Base-by-base conservation (phyloP, 2,113 vertebrate species). In the Hymenochirus boettgeri region DNA sequence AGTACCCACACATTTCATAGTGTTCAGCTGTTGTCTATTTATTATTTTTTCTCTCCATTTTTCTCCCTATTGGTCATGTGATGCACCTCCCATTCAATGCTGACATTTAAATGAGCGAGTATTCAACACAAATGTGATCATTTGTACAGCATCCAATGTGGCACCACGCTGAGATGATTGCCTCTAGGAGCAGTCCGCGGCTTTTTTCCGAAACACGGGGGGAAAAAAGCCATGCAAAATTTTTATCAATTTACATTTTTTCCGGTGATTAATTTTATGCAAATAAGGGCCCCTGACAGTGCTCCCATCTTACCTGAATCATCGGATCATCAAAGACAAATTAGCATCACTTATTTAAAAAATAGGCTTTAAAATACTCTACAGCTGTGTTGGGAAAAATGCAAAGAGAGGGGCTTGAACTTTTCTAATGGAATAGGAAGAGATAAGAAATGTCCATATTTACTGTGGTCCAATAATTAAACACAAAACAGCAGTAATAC, bases 21-120 rank as follows among this genome's bases (percentile, higher is more conserved):
- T 80, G 77, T 86, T 89, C 84, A 88, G 85, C 86, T 88, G 87
- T 84, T 86, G 78, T 74, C 83, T 84, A 80, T 86, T 87, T 88
- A 83, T 82, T 86, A 85, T 85, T 52, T 37, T 61, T 2, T 33
- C n/a, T 18, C 1, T 21, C n/a, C 12, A 35, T n/a, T n/a, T n/a
- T n/a, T n/a, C 11, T 83, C 81, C 71, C 75, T 81, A 85, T 86
- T 57, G 39, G 79, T 64, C 83, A 77, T 65, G 80, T 82, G 83
- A 82, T 82, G 84, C 73, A 83, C 85, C 51, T 1, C 83, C 90
- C 91, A 91, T 86, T 95, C 92, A 93, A 83, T 71, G 80, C 90
- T 95, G 94, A 95, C 94, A 96, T 93, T 95, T 95, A 93, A 95
- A 94, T 95, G 93, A 93, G 89, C 87, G 89, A 92, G 92, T 92